Evolutionary conservation across 1,140 invertebrate species (phyloP).

Genomic region (Cotesia vestalis): DNA sequence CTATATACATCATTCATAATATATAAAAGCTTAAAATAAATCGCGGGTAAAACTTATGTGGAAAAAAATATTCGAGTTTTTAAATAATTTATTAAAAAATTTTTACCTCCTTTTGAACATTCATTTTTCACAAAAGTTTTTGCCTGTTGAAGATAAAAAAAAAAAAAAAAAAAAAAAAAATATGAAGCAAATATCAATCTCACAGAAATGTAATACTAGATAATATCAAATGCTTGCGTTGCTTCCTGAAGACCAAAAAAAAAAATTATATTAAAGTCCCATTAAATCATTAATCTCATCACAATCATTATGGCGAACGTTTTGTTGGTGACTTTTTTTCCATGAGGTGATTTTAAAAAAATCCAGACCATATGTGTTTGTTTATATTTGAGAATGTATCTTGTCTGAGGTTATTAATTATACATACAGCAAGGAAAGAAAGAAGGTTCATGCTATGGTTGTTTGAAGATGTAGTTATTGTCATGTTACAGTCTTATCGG

Average conservation of each 20-base stretch:
- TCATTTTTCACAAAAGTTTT: background rate
- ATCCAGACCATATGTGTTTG: background rate
- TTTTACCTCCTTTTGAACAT: background rate
- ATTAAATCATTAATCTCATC: background rate
- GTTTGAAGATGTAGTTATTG: conserved; percentile 21
- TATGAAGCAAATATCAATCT: too few relatives aligned
- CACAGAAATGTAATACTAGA: background rate
- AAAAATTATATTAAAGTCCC: too few relatives aligned
- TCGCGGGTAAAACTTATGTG: background rate
- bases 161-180: too few relatives aligned
- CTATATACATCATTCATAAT: too few relatives aligned
- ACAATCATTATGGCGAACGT: background rate
- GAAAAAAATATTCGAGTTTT: background rate
- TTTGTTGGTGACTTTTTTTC: background rate
- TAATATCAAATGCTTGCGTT: conserved; percentile 1
- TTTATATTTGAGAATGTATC: too few relatives aligned
- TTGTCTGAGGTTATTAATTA: too few relatives aligned
- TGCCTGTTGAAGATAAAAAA: background rate
- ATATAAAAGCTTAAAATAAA: too few relatives aligned
- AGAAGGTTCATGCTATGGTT: background rate
- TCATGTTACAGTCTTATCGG: conserved; percentile 71
- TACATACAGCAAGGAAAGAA: too few relatives aligned
- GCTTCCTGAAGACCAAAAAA: background rate
- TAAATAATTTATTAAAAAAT: background rate
- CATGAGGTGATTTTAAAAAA: background rate